These are phyloP conservation scores for Python bivittatus DNA, from an alignment of 2,113 vertebrate genomes.

Conservation along the genomic window DNA sequence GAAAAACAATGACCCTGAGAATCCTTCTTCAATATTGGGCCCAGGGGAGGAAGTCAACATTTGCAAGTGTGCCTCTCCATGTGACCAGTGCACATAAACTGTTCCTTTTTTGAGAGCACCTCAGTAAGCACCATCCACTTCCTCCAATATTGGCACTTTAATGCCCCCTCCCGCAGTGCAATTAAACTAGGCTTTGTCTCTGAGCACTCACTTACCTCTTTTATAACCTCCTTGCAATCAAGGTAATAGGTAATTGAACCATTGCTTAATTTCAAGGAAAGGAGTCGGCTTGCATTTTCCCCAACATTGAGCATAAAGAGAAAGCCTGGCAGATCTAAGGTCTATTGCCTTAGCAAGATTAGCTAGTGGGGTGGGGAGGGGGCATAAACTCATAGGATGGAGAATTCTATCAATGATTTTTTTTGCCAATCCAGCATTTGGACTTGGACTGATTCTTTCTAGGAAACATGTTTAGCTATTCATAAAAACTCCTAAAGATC, in stretches of 20 bases:
- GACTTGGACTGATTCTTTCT: background rate
- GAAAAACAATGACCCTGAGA: background rate
- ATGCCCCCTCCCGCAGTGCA: background rate
- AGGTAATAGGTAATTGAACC: conserved; percentile 1
- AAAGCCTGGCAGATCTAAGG: background rate
- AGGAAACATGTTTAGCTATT: background rate
- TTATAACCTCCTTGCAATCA: conserved; percentile 4
- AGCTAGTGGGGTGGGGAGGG: background rate
- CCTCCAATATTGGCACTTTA: background rate
- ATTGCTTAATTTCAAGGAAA: background rate
- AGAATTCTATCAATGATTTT: conserved; percentile 6
- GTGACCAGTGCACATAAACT: background rate
- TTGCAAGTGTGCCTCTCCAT: background rate
- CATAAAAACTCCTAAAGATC: background rate
- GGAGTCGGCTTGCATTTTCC: background rate
- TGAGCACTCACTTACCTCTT: background rate
- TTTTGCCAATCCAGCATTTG: background rate
- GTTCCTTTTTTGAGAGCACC: background rate
- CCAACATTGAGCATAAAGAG: conserved; percentile 14
- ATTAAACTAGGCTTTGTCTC: background rate
- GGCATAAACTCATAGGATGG: background rate
- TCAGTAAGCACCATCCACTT: background rate
- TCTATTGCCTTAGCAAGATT: conserved; percentile 1
- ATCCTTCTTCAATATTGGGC: background rate
- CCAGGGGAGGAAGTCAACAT: background rate